These are phyloP conservation scores for Aulostomus chinensis DNA, from an alignment of 2,797 vertebrate genomes.

Conservation along the genomic window DNA sequence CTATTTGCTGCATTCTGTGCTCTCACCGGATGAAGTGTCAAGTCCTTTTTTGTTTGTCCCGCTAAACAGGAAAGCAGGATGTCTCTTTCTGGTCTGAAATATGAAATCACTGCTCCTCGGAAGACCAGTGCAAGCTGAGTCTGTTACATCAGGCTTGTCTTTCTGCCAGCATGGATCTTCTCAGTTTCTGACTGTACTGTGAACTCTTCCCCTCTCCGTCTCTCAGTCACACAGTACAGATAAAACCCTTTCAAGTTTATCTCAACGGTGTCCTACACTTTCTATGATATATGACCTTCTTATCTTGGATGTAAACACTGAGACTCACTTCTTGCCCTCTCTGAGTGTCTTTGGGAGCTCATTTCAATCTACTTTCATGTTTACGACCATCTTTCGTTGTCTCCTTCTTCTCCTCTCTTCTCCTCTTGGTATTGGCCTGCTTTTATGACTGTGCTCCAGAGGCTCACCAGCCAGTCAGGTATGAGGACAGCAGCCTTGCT, in stretches of 20 bases:
- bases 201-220: conserved; percentile 35
- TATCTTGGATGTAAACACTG: conserved; percentile 51
- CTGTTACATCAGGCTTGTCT: conserved; percentile 42
- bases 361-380: conserved; percentile 1
- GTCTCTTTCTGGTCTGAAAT: conserved; percentile 22
- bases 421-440: conserved; percentile 4
- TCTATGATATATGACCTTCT: conserved; percentile 45
- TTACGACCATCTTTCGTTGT: background rate
- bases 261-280: conserved; percentile 29
- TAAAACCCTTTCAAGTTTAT: conserved; percentile 55
- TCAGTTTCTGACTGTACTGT: conserved; percentile 45
- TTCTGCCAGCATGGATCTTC: conserved; percentile 31
- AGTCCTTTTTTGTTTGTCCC: conserved; percentile 3
- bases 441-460: conserved; percentile 35
- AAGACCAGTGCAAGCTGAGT: conserved; percentile 12
- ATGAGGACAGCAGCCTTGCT: conserved; percentile 66
- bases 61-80: conserved; percentile 2
- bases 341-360: background rate
- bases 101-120: conserved; percentile 32
- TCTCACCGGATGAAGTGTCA: conserved; percentile 1
- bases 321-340: conserved; percentile 1
- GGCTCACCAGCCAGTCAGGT: conserved; percentile 66
- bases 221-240: conserved; percentile 40
- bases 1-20: conserved; percentile 8
- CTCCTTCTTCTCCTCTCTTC: conserved; percentile 8